phyloP scores from a whole-genome alignment of 2,113 vertebrate species.

The Empidonax traillii region DNA sequence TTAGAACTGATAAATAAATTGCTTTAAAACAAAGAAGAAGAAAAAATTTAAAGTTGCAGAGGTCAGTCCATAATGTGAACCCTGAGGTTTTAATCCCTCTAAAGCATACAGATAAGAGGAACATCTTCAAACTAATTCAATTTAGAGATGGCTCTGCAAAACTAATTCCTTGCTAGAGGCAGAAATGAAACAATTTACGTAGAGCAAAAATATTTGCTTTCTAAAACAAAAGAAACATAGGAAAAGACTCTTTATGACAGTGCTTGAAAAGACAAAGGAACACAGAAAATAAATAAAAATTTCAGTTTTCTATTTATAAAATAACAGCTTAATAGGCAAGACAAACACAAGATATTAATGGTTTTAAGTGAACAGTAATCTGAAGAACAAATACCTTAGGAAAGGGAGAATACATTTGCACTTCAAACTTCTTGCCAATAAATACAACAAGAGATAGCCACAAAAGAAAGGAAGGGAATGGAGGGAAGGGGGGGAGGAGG shows the following conservation, averaged over 20 bases:
- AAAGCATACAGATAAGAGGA: background rate
- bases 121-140: conserved; percentile 22
- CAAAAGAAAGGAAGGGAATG: background rate
- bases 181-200: background rate
- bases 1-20: conserved; percentile 24
- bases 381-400: background rate
- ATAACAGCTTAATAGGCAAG: background rate
- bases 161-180: background rate
- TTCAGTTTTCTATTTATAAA: background rate
- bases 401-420: background rate
- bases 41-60: background rate
- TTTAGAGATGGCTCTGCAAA: background rate
- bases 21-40: background rate
- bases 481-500: accelerated
- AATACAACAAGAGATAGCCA: background rate
- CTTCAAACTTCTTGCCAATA: background rate
- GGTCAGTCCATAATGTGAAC: background rate
- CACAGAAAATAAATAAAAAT: background rate
- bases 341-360: background rate
- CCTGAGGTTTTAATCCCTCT: conserved; percentile 1
- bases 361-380: background rate
- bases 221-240: background rate
- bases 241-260: accelerated
- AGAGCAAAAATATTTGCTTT: background rate
- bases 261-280: background rate